Conservation (phyloP, 2,888 invertebrate genomes). For the Spodoptera littoralis region DNA sequence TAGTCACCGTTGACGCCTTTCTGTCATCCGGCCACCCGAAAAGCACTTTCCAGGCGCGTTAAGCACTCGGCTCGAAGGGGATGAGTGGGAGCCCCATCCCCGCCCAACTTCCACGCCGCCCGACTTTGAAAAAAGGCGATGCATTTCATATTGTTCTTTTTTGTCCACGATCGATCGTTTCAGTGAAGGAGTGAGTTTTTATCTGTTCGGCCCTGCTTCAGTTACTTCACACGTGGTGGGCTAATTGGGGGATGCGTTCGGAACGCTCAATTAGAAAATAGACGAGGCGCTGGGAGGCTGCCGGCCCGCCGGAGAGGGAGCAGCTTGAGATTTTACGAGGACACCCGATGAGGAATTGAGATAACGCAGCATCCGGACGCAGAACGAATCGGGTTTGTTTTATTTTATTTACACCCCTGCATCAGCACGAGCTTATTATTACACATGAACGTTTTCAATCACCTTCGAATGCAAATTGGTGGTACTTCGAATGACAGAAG, state of each 20-base stretch:
- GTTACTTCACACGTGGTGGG: conserved; percentile 82
- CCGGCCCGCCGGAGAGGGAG: not conserved
- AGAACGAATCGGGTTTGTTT: conserved; percentile 13
- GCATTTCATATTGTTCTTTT: conserved; percentile 88
- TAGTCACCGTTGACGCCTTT: conserved; percentile 75
- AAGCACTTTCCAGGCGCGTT: conserved; percentile 82
- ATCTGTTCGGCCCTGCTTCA: conserved; percentile 77
- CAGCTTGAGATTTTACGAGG: conserved; percentile 56
- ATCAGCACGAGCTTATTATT: conserved; percentile 10
- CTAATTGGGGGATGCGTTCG: conserved; percentile 77
- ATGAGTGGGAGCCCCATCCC: conserved; percentile 61
- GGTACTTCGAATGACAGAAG: not conserved
- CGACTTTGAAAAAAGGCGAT: conserved; percentile 87
- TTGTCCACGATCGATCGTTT: conserved; percentile 88
- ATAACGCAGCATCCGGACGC: conserved; percentile 25
- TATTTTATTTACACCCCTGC: conserved; percentile 10
- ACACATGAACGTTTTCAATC: conserved; percentile 9
- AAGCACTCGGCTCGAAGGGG: conserved; percentile 74
- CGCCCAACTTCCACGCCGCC: conserved; percentile 72
- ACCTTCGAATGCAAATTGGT: conserved; percentile 12
- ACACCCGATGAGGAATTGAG: conserved; percentile 34
- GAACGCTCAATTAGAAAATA: conserved; percentile 73
- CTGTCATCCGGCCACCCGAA: conserved; percentile 78
- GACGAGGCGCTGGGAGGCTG: conserved; percentile 31
- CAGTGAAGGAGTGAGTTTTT: conserved; percentile 86